Conservation (phyloP, 2,888 invertebrate genomes). For the Netelia fuscicornis region DNA sequence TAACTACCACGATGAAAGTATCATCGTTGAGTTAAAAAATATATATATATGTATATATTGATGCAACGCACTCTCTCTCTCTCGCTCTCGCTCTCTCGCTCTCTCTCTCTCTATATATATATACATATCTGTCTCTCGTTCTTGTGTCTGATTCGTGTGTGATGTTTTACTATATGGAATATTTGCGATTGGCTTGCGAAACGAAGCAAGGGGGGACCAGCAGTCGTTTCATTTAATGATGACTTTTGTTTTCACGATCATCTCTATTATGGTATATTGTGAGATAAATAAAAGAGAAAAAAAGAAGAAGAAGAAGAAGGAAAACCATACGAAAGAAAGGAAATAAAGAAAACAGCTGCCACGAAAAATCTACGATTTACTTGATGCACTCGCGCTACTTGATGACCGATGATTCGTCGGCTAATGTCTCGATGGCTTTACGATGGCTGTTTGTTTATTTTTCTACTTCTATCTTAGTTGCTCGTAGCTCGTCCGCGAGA, state of each 20-base stretch:
- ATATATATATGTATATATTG: background rate
- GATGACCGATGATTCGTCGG: conserved; percentile 32
- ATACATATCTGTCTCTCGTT: background rate
- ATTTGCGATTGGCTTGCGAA: conserved; percentile 71
- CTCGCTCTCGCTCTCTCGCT: conserved; percentile 5
- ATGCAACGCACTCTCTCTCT: conserved; percentile 11
- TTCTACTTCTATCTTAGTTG: conserved; percentile 10
- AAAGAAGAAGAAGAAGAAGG: conserved; percentile 1
- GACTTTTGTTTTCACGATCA: conserved; percentile 30
- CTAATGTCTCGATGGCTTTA: conserved; percentile 29
- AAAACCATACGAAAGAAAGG: background rate
- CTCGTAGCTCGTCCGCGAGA: background rate
- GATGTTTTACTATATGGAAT: conserved; percentile 45
- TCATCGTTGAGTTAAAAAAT: conserved; percentile 18
- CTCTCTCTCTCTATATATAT: conserved; percentile 35
- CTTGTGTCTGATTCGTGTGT: conserved; percentile 54
- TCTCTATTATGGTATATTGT: conserved; percentile 9
- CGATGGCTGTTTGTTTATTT: conserved; percentile 15
- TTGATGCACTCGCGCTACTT: conserved; percentile 44
- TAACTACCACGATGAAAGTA: conserved; percentile 30
- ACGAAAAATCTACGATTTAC: conserved; percentile 22
- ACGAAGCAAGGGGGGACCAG: conserved; percentile 84
- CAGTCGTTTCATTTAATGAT: conserved; percentile 77
- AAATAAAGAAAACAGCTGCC: conserved; percentile 4
- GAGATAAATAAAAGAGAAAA: conserved; percentile 41